These are phyloP conservation scores for Rhea americana DNA, from an alignment of 2,113 vertebrate genomes.

Conservation along the genomic window DNA sequence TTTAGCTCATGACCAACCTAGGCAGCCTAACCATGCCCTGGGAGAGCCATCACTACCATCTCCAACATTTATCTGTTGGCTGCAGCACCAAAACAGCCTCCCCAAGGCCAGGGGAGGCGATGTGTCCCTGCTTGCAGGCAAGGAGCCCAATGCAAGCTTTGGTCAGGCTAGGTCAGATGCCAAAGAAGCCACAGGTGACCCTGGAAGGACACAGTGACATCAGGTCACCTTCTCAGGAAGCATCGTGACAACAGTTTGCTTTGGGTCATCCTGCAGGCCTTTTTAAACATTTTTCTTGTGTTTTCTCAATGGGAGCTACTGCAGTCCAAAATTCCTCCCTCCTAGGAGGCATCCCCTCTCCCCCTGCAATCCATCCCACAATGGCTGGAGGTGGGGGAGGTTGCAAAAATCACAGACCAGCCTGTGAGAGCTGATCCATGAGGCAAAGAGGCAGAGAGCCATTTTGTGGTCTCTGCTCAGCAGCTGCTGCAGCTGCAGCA, in stretches of 20 bases:
- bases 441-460: neutral
- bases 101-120: neutral
- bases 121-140: no score
- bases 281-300: neutral
- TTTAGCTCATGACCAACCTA: fast-evolving
- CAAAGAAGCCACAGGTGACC: neutral
- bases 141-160: no score
- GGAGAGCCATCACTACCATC: fast-evolving
- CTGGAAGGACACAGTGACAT: fast-evolving
- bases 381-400: fast-evolving
- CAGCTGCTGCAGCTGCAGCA: neutral
- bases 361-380: neutral
- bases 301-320: neutral
- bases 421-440: neutral
- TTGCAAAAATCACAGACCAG: neutral
- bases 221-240: neutral
- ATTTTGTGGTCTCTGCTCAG: neutral
- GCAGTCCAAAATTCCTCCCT: neutral
- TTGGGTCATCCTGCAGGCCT: neutral
- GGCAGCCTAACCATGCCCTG: neutral
- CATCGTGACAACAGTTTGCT: neutral
- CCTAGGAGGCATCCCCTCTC: neutral
- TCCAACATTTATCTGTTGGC: neutral
- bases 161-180: neutral
- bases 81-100: neutral